A percentile compares a stretch with the other conserved stretches of the same genome.
These are phyloP conservation scores for Cynopterus brachyotis DNA, from an alignment of 2,113 vertebrate genomes.

Conservation along the genomic window DNA sequence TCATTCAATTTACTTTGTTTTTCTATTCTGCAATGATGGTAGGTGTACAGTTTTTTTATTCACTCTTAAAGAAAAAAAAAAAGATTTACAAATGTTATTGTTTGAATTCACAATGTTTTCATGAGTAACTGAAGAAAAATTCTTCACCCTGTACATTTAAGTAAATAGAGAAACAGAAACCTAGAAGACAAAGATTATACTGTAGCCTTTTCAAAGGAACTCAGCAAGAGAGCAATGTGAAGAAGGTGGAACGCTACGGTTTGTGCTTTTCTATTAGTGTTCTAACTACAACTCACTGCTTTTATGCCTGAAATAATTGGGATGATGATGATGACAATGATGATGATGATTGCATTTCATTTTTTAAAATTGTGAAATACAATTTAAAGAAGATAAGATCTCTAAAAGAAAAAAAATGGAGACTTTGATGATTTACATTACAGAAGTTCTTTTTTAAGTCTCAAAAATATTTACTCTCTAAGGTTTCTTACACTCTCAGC, in stretches of 20 bases:
- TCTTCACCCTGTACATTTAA: neutral
- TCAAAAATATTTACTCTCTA: conserved; percentile 9
- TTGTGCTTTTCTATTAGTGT: neutral
- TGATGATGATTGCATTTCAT: too few species aligned
- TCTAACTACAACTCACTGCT: neutral
- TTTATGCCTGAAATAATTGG: neutral
- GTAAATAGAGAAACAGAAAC: neutral
- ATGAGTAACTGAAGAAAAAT: neutral
- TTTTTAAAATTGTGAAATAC: neutral
- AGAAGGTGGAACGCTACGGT: neutral
- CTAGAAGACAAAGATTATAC: neutral
- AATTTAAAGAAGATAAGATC: conserved; percentile 20
- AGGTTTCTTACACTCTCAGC: neutral
- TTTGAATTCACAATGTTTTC: conserved; percentile 44
- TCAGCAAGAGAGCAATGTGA: neutral
- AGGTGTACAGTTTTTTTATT: neutral
- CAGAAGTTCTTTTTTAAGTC: neutral
- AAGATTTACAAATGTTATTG: neutral
- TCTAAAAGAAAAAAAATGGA: neutral
- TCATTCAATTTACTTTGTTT: conserved; percentile 21
- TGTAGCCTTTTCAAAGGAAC: neutral
- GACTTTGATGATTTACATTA: conserved; percentile 3
- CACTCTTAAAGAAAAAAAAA: neutral
- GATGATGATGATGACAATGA: too few species aligned
- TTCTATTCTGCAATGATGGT: neutral